Evolutionary conservation across 1,140 invertebrate genomes (phyloP).

Genomic region (Listronotus bonariensis): DNA sequence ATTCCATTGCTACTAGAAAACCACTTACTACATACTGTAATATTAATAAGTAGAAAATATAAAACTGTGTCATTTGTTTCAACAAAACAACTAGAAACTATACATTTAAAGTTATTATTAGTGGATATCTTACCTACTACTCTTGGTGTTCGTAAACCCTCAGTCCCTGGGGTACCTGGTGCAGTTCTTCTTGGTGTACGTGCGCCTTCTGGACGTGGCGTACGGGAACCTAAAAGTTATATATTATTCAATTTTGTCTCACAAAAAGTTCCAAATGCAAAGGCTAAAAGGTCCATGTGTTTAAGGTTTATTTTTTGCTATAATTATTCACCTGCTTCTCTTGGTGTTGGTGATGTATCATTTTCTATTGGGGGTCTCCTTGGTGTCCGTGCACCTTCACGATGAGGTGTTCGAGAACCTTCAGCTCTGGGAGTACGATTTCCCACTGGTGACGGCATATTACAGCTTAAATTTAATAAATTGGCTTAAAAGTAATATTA

Average conservation of each 20-base stretch:
- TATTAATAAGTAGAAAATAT: no score
- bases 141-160: slow-evolving; percentile 18
- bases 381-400: slow-evolving; percentile 19
- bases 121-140: not conserved
- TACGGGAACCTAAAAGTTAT: slow-evolving; percentile 1
- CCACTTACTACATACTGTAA: no score
- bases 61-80: no score
- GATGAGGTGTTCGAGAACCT: slow-evolving; percentile 15
- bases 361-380: not conserved
- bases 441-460: slow-evolving; percentile 21
- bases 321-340: slow-evolving; percentile 3
- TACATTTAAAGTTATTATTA: no score
- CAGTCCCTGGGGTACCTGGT: slow-evolving; percentile 6
- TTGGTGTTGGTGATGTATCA: slow-evolving; percentile 18
- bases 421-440: slow-evolving; percentile 28
- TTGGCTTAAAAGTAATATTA: no score
- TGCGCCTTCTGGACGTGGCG: slow-evolving; percentile 14
- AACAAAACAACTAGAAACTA: no score
- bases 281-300: no score
- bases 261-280: no score
- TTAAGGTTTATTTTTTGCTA: not conserved
- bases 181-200: slow-evolving; percentile 17
- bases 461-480: not conserved
- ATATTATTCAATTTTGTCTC: no score
- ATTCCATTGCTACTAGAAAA: no score